These are phyloP conservation scores for Himalopsyche phryganea DNA, from an alignment of 1,140 invertebrate species.

Conservation along the genomic window DNA sequence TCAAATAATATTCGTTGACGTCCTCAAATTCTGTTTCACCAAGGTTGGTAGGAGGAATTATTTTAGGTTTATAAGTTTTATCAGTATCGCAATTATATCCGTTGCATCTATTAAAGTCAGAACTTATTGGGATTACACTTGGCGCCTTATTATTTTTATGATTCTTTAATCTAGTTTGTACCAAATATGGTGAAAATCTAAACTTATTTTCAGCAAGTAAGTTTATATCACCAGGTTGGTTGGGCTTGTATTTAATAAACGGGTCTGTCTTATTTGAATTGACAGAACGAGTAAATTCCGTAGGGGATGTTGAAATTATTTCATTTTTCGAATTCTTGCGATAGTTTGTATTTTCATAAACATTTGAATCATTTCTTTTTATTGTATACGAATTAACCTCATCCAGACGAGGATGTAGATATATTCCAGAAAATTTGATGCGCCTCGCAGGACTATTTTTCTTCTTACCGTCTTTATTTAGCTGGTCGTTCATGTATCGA, in stretches of 20 bases:
- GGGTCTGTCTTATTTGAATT: slow-evolving; percentile 37
- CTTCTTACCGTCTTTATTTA: slow-evolving; percentile 26
- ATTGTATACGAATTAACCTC: not conserved
- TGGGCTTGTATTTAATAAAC: slow-evolving; percentile 45
- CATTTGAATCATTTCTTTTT: not conserved
- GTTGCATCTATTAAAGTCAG: not conserved
- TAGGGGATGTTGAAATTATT: not conserved
- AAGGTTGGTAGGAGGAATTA: not conserved
- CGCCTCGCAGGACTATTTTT: slow-evolving; percentile 28
- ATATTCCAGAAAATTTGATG: slow-evolving; percentile 45
- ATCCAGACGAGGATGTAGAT: slow-evolving; percentile 36
- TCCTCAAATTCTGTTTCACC: not conserved
- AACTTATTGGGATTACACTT: not conserved
- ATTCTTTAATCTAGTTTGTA: slow-evolving; percentile 3
- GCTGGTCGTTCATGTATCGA: slow-evolving; percentile 45
- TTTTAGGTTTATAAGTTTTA: not conserved
- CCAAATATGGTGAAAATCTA: slow-evolving; percentile 39
- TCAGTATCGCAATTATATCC: no score
- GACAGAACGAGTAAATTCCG: not conserved
- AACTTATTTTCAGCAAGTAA: slow-evolving; percentile 45
- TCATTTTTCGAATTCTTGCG: not conserved
- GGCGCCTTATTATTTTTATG: not conserved
- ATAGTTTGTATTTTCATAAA: not conserved
- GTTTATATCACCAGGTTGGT: slow-evolving; percentile 48
- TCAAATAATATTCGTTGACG: not conserved